phyloP scores from a whole-genome alignment of 1,140 invertebrate species.

The Heliothis virescens region DNA sequence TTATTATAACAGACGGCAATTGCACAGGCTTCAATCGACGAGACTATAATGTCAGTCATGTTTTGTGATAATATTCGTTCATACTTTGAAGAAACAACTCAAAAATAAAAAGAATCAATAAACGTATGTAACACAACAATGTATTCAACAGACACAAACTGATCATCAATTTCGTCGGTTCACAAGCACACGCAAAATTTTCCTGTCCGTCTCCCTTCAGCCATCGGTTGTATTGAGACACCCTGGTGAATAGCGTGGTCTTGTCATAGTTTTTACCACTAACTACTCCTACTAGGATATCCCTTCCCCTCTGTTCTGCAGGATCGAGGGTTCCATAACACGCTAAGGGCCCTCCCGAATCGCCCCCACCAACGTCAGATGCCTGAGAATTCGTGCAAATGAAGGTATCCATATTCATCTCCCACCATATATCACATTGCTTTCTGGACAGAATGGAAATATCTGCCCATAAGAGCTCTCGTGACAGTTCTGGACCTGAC shows the following conservation, averaged over 20 bases:
- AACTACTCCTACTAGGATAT: constrained; percentile 62
- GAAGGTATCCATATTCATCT: constrained; percentile 70
- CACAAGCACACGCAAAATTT: background rate
- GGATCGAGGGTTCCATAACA: constrained; percentile 64
- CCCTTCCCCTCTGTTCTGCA: constrained; percentile 50
- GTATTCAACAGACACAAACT: background rate
- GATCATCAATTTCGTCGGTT: background rate
- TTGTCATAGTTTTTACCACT: constrained; percentile 46
- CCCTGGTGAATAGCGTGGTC: constrained; percentile 70
- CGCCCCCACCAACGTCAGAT: constrained; percentile 67
- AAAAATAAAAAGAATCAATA: constrained; percentile 21
- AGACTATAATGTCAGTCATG: too few relatives aligned
- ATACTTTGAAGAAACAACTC: background rate
- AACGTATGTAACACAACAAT: constrained; percentile 6
- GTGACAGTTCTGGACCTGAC: constrained; percentile 49
- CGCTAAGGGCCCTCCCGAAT: constrained; percentile 72
- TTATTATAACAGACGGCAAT: too few relatives aligned
- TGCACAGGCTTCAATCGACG: too few relatives aligned
- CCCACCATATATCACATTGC: constrained; percentile 66
- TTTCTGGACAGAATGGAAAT: constrained; percentile 59
- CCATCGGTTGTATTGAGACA: constrained; percentile 69
- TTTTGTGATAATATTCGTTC: too few relatives aligned
- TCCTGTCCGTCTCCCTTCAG: constrained; percentile 44
- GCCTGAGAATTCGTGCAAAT: constrained; percentile 68
- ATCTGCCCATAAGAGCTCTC: constrained; percentile 59